Evolutionary conservation across 2,888 invertebrate species (phyloP).

Genomic region (Cephus pygmeus): DNA sequence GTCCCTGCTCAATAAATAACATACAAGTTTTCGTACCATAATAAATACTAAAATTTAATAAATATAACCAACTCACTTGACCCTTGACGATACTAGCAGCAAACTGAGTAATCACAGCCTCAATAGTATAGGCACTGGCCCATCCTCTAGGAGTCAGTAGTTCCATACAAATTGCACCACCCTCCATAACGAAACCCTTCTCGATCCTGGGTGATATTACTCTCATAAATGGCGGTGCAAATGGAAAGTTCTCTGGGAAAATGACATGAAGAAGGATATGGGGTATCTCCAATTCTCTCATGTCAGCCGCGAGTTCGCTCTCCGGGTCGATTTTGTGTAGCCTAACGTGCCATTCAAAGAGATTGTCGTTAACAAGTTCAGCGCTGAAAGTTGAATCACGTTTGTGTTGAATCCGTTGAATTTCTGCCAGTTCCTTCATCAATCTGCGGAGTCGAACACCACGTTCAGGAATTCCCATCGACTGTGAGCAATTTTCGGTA

Average conservation of each 20-base stretch:
- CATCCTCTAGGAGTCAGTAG: conserved; percentile 86
- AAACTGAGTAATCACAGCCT: conserved; percentile 90
- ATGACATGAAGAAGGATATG: conserved; percentile 82
- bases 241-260: conserved; percentile 91
- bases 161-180: conserved; percentile 91
- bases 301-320: conserved; percentile 84
- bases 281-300: conserved; percentile 80
- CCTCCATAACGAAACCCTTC: conserved; percentile 91
- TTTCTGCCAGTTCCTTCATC: conserved; percentile 88
- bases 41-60: not conserved
- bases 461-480: conserved; percentile 64
- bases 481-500: conserved; percentile 41
- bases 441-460: conserved; percentile 80
- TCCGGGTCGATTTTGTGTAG: conserved; percentile 85
- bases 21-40: not conserved
- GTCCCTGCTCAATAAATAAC: conserved; percentile 66
- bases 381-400: conserved; percentile 84
- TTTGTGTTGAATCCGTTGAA: conserved; percentile 78
- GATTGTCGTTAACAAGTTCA: conserved; percentile 86
- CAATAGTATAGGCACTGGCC: conserved; percentile 89
- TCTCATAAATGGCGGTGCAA: conserved; percentile 85
- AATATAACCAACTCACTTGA: conserved; percentile 66
- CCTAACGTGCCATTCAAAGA: conserved; percentile 90
- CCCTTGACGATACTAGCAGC: conserved; percentile 90
- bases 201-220: conserved; percentile 79